Conservation (phyloP, 2,113 vertebrate species). For the Murina feae region DNA sequence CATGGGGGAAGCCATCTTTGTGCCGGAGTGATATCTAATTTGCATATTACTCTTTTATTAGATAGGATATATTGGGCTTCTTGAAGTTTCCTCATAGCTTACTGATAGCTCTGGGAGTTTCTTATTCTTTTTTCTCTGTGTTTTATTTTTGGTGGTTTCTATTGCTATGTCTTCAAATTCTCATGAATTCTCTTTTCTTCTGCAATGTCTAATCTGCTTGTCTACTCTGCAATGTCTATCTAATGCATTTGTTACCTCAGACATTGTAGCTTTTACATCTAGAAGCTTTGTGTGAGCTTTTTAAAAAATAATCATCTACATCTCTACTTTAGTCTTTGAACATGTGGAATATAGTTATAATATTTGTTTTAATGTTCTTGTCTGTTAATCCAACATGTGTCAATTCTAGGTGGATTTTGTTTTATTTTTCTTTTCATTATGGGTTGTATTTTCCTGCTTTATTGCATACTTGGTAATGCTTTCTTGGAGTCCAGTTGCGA, state of each 20-base stretch:
- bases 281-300: not conserved
- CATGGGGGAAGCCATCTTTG: too few relatives aligned
- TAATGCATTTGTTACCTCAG: not conserved
- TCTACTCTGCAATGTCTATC: too few relatives aligned
- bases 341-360: not conserved
- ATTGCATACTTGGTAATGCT: not conserved
- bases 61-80: not conserved
- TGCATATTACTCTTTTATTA: too few relatives aligned
- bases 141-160: not conserved
- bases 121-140: not conserved
- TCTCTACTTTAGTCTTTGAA: not conserved
- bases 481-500: not conserved
- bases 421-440: not conserved
- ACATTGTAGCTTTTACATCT: not conserved
- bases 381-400: not conserved
- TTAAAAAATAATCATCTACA: not conserved
- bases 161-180: constrained; percentile 3
- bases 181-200: not conserved
- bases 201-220: not conserved
- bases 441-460: not conserved
- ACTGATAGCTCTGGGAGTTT: not conserved
- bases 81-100: not conserved
- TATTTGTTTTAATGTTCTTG: not conserved
- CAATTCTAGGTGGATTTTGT: not conserved
- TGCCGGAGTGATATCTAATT: too few relatives aligned